Conservation (phyloP, 2,888 invertebrate species). For the Tuberolachnus salignus region DNA sequence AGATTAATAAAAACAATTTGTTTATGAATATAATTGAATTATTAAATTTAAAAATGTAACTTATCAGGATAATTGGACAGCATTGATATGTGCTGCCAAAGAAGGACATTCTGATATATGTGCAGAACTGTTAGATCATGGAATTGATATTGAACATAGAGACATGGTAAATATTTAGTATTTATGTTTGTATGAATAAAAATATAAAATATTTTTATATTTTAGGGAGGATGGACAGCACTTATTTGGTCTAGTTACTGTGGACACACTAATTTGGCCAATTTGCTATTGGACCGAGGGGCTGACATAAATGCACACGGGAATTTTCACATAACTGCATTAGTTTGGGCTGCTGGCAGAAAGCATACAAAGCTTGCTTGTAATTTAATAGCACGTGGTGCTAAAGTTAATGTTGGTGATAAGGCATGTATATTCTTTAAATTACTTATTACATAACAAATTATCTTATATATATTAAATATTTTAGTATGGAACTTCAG, state of each 20-base stretch:
- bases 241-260: conserved; percentile 98
- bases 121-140: conserved; percentile 80
- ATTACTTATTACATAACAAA: not conserved
- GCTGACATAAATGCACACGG: conserved; percentile 96
- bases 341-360: conserved; percentile 94
- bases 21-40: not conserved
- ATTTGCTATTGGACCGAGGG: conserved; percentile 78
- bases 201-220: conserved; percentile 14
- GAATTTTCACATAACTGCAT: conserved; percentile 89
- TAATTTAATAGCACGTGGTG: conserved; percentile 81
- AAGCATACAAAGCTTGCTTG: conserved; percentile 86
- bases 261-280: conserved; percentile 79
- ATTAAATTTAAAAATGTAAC: not conserved
- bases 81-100: conserved; percentile 87
- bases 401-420: conserved; percentile 94
- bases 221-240: conserved; percentile 93
- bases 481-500: conserved; percentile 87
- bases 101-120: conserved; percentile 85
- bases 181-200: not conserved
- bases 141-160: conserved; percentile 82
- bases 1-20: too few species aligned
- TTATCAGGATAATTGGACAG: conserved; percentile 85
- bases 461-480: not conserved
- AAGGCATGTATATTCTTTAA: conserved; percentile 66
- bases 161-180: conserved; percentile 71